Evolutionary conservation across 2,888 invertebrate genomes (phyloP), one percentile per base, ranked within the genome.

Genomic region (Pycnomerus fuliginosus): DNA sequence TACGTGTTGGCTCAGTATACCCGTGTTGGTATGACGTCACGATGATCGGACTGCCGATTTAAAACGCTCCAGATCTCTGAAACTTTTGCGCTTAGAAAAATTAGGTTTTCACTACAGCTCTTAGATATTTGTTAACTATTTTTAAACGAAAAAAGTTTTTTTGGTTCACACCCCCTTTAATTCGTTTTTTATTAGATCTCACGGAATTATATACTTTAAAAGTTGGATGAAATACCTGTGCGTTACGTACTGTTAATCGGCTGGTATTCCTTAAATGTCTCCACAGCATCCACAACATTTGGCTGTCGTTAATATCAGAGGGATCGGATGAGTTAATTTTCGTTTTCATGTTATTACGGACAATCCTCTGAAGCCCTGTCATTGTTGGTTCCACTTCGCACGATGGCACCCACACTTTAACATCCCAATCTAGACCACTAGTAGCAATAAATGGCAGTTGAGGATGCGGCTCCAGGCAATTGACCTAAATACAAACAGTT

Each of bases 401-500:
- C 1, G 79, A 80, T 2, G 96, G 94, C 36, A 87, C 79, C 95
- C 95, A 96, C 40, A 97, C 85, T 76, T 96, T 97, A 10, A 96
- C 84, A 67, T 93, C 90, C 64, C 85, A 82, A 73, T 96, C 96
- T 2, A 96, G 76, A 1, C 97, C 97, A 70, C 90, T 88, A 2
- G 94, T 92, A 7, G 94, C 95, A 56, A 97, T 73, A 47, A 91
- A 80, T 0, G 96, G 95, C 61, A 84, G 79, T 52, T 81, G 77
- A 0, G 96, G 96, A 73, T 97, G 96, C 1, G 91, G 84, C 65
- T 95, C 95, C 65, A 96, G 75, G 56, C 90, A 90, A 74, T 96
- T 97, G 1, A 92, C 87, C 90, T 90, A 68, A 3, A 70, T 69
- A 14, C 44, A 44, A 33, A 41, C n/a, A n/a, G n/a, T n/a, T n/a